Evolutionary conservation across 2,888 invertebrate genomes (phyloP).

Genomic region (Cosmia pyralina): DNA sequence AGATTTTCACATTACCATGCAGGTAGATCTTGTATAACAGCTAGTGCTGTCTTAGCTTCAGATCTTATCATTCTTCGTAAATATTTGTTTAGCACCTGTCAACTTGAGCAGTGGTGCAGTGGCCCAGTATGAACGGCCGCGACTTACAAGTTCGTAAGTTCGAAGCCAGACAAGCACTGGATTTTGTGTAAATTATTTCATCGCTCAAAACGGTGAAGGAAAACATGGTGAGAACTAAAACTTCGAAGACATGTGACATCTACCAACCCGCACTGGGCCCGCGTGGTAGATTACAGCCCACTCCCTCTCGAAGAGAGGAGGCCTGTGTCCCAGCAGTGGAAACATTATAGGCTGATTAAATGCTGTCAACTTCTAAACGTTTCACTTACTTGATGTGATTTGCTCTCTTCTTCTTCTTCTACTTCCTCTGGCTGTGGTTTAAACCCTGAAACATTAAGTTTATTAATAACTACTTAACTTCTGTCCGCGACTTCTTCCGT

Average conservation of each 20-base stretch:
- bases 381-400: slow-evolving; percentile 20
- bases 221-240: background rate
- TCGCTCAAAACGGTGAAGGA: background rate
- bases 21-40: background rate
- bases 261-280: background rate
- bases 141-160: background rate
- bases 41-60: background rate
- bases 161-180: background rate
- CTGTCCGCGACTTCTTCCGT: too few relatives aligned
- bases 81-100: background rate
- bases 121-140: background rate
- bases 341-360: background rate
- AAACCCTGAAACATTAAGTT: background rate
- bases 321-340: background rate
- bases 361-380: background rate
- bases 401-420: slow-evolving; percentile 2
- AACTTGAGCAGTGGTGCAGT: background rate
- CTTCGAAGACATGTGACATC: background rate
- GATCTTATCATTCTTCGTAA: background rate
- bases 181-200: background rate
- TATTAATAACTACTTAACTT: too few relatives aligned
- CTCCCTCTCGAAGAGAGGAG: background rate
- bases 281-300: background rate
- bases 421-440: background rate
- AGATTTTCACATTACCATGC: background rate